Base-by-base conservation (phyloP, 2,888 invertebrate genomes). In the Lasioglossum oenotherae region DNA sequence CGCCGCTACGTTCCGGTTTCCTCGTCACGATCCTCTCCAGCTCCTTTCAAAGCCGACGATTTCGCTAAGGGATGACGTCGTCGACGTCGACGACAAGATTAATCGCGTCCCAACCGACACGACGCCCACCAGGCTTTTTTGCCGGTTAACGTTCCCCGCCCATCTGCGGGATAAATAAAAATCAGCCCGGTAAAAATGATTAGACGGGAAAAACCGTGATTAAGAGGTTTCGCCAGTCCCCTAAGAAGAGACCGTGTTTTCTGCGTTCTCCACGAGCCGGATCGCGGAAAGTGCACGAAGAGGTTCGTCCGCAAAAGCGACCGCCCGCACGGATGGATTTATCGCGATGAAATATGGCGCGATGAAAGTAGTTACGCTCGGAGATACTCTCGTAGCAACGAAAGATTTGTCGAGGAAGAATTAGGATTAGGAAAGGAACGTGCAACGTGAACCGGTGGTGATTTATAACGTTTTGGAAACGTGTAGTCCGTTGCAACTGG, bases 41-140 rank as follows among this genome's bases (percentile, higher is more conserved):
- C 71, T 74, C 27, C 46, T 41, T 80, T 46, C 31, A 31, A 8
- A 64, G 8, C 27, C 44, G 27, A 71, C 71, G 35, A 57, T 80
- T 71, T 60, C 46, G 16, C 44, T 31, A 23, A 14, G 12, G 35
- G 23, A 27, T 53, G 71, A n/a, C 57, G n/a, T 57, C 31, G 46
- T 14, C 46, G 57, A 64, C 19, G 71, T 67, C 53, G 64, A 71
- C 49, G 57, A 46, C 75, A 64, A 64, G 64, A 85, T 85, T 84
- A 79, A 85, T 85, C 79, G 75, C 78, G n/a, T 19, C 53, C 44
- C 64, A n/a, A 38, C 35, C 16, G 57, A 77, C 49, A 77, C 49
- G 69, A 74, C 77, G 77, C n/a, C 76, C 81, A 19, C 23, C 2
- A 35, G 14, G 73, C 41, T 27, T 77, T 82, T 77, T 74, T 14